Evolutionary conservation across 2,888 invertebrate genomes (phyloP).

Genomic region (Operophtera brumata): DNA sequence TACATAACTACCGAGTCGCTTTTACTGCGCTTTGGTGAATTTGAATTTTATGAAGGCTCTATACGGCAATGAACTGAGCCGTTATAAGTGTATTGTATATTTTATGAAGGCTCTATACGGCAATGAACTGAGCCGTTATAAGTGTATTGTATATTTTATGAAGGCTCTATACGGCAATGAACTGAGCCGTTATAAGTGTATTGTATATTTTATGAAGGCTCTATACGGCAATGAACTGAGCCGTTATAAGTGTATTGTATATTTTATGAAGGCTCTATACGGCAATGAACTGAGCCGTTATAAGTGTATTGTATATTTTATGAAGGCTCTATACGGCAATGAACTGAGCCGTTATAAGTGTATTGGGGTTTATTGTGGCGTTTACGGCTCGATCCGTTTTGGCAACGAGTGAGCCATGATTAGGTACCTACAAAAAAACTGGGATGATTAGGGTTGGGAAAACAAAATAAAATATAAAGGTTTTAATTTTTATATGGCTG

Average conservation of each 20-base stretch:
- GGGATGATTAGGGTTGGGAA: neutral
- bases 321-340: slow-evolving; percentile 16
- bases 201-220: slow-evolving; percentile 24
- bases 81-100: slow-evolving; percentile 20
- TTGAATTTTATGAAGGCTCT: slow-evolving; percentile 24
- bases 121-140: no score
- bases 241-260: no score
- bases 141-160: no score
- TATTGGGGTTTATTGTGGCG: slow-evolving; percentile 21
- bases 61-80: neutral
- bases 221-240: neutral
- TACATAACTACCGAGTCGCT: slow-evolving; percentile 14
- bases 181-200: no score
- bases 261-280: slow-evolving; percentile 21
- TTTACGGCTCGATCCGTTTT: slow-evolving; percentile 1
- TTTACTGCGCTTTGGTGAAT: slow-evolving; percentile 23
- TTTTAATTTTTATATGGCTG: neutral
- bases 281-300: no score
- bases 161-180: slow-evolving; percentile 6
- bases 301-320: no score
- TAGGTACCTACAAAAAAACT: neutral
- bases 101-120: slow-evolving; percentile 18
- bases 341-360: slow-evolving; percentile 18
- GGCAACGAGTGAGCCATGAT: neutral
- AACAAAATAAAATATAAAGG: neutral